A percentile compares a stretch with the other conserved stretches of the same genome.
Conservation (phyloP, 2,888 invertebrate genomes). For the Elmis aenea region DNA sequence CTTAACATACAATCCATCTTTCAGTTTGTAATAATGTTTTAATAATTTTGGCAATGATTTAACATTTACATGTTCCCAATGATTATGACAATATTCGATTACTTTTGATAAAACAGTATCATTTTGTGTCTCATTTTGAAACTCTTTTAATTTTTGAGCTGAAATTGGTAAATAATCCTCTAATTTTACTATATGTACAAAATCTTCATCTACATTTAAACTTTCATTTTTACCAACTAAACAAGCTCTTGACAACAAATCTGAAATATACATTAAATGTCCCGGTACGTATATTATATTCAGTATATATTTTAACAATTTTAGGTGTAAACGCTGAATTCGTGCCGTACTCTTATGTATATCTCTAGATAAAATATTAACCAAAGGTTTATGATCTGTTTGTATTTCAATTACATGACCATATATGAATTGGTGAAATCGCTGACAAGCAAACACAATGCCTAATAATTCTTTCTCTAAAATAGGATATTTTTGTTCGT, state of each 20-base stretch:
- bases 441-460: constrained; percentile 26
- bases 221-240: too few species aligned
- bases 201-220: too few species aligned
- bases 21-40: constrained; percentile 15
- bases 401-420: constrained; percentile 15
- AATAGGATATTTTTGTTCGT: constrained; percentile 7
- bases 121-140: constrained; percentile 4
- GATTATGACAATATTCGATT: constrained; percentile 5
- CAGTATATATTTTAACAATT: constrained; percentile 13
- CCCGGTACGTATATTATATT: constrained; percentile 15
- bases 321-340: constrained; percentile 14
- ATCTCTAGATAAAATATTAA: constrained; percentile 13
- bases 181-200: too few species aligned
- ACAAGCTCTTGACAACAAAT: constrained; percentile 16
- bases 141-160: constrained; percentile 2
- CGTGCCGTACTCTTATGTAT: constrained; percentile 11
- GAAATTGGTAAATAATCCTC: constrained; percentile 9
- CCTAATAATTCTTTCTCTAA: constrained; percentile 31
- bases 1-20: constrained; percentile 10
- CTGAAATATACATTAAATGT: constrained; percentile 15
- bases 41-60: constrained; percentile 4
- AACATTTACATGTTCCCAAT: constrained; percentile 7
- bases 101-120: constrained; percentile 5
- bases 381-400: constrained; percentile 24
- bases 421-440: constrained; percentile 30